These are phyloP conservation scores for Habropoda laboriosa DNA, from an alignment of 1,140 invertebrate genomes.

Conservation along the genomic window DNA sequence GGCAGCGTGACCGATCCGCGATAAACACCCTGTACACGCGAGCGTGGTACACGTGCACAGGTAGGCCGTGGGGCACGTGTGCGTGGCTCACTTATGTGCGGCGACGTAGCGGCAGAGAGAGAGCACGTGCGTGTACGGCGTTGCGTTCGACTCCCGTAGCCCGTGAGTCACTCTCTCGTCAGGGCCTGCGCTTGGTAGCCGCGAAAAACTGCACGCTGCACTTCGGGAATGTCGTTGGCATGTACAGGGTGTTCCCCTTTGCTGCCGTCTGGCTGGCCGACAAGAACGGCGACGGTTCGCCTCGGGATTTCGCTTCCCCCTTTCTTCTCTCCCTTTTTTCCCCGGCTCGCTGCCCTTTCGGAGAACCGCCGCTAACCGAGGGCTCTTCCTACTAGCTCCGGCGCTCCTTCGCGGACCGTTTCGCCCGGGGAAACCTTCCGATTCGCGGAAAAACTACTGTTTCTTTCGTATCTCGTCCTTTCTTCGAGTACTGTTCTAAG, in stretches of 20 bases:
- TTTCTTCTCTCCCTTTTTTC: constrained; percentile 36
- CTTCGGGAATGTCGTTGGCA: constrained; percentile 78
- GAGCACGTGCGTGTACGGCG: constrained; percentile 59
- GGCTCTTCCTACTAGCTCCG: constrained; percentile 28
- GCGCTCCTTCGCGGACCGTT: background rate
- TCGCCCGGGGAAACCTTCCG: background rate
- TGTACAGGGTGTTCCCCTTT: constrained; percentile 69
- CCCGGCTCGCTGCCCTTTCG: constrained; percentile 27
- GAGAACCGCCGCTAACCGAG: constrained; percentile 29
- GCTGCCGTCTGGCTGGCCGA: constrained; percentile 57
- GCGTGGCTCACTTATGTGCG: constrained; percentile 16
- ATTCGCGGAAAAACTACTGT: constrained; percentile 16
- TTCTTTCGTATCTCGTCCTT: too few relatives aligned
- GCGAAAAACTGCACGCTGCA: constrained; percentile 76
- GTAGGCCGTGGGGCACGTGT: constrained; percentile 8
- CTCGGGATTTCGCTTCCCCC: constrained; percentile 45
- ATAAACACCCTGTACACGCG: constrained; percentile 31
- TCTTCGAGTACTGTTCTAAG: too few relatives aligned
- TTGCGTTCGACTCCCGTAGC: constrained; percentile 43
- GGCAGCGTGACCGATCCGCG: background rate
- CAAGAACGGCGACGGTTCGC: constrained; percentile 67
- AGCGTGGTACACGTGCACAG: constrained; percentile 23
- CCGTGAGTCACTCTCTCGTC: constrained; percentile 75
- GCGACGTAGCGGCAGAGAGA: background rate
- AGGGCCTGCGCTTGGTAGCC: constrained; percentile 61